Base-by-base conservation (phyloP, 2,888 invertebrate species). In the Drosophila setosimentum region DNA sequence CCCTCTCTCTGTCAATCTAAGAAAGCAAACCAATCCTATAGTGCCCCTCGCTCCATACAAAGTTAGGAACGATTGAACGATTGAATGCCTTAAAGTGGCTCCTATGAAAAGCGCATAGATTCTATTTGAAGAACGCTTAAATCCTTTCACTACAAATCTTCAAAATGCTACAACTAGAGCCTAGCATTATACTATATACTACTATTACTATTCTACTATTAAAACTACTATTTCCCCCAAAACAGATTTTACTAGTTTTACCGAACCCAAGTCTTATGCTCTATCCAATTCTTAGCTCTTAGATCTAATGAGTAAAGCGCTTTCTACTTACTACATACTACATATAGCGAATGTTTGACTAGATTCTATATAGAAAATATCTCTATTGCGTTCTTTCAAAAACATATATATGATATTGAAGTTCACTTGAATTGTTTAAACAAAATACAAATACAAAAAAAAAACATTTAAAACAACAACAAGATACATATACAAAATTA, bases 71-170 rank as follows among this genome's bases (percentile, higher is more conserved):
- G 82, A 83, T 82, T 60, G 50, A 80, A 73, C 67, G 63, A 69
- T 69, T 57, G 74, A 82, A 87, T 88, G 89, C 85, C 85, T 88
- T 85, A 78, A 78, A 32, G 60, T 75, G 89, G 89, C 88, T 88
- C 68, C 64, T 76, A 70, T 80, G 72, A 76, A 72, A 73, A 80
- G 76, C 78, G 71, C 62, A 51, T 64, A 73, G 66, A 63, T 76
- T 67, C 77, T 74, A 63, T 33, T 61, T 37, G 40, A 60, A 24
- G 57, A 45, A 76, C 60, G 75, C 71, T 65, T 68, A 35, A 54
- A 30, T 54, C 37, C 60, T 60, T 68, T 50, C 63, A 63, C 59
- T 61, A 50, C 33, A 50, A 59, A 76, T 16, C 67, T 57, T 29
- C 37, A 27, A 21, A 68, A 59, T 62, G 55, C 55, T 50, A 54